Percentiles rank a stretch among this genome's conserved stretches.
Evolutionary conservation across 2,888 invertebrate species (phyloP).

Genomic region (Oligia strigilis): DNA sequence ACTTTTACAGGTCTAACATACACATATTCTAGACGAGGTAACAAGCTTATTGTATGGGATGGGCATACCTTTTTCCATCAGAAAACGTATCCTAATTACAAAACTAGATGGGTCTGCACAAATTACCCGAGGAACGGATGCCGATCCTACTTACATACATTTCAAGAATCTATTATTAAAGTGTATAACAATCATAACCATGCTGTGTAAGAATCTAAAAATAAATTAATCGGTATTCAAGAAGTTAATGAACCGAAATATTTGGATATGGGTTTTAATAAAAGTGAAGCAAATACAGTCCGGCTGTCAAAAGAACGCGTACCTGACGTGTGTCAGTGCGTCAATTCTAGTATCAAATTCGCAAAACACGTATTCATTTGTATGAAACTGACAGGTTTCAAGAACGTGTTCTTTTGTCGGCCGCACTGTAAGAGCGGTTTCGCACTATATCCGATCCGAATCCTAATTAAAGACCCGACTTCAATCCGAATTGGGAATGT

Average conservation of each 20-base stretch:
- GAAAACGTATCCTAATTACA: not conserved
- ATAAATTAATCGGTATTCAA: not conserved
- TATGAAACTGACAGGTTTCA: no score
- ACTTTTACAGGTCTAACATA: slow-evolving; percentile 3
- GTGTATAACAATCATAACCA: not conserved
- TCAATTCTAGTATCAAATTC: no score
- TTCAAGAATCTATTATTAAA: slow-evolving; percentile 4
- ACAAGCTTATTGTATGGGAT: not conserved
- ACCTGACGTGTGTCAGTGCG: no score
- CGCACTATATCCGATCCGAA: no score
- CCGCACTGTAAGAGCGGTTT: no score
- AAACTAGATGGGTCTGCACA: not conserved
- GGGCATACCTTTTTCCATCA: not conserved
- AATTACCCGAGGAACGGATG: not conserved
- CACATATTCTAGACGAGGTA: slow-evolving; percentile 8
- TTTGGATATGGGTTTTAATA: no score
- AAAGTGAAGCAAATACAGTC: no score
- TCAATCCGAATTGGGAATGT: no score
- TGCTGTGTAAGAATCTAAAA: not conserved
- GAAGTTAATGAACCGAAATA: not conserved
- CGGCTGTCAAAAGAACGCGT: no score
- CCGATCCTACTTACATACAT: not conserved
- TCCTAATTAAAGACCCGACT: no score
- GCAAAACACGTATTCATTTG: no score
- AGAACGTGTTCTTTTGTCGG: no score